Conservation (phyloP, 2,888 invertebrate genomes). For the Dasysyrphus tricinctus region DNA sequence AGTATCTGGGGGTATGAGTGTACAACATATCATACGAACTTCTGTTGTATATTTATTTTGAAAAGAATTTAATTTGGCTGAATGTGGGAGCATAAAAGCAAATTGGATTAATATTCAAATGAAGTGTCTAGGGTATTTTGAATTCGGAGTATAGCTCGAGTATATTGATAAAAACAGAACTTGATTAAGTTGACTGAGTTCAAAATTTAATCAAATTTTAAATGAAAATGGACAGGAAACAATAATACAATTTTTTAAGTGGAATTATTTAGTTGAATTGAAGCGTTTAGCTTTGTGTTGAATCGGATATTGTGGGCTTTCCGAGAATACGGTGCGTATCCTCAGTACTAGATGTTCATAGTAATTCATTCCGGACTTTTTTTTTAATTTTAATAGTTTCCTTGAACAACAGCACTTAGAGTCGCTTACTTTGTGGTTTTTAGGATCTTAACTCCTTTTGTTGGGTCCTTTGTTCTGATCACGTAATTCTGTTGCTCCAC, state of each 20-base stretch:
- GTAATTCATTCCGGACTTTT: too few species aligned
- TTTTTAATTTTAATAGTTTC: too few species aligned
- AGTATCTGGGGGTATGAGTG: neutral
- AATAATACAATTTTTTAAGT: neutral
- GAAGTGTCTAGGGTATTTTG: slow-evolving; percentile 7
- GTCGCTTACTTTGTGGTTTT: too few species aligned
- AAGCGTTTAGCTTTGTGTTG: too few species aligned
- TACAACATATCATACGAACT: neutral
- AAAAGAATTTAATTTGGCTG: slow-evolving; percentile 20
- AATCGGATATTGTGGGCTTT: too few species aligned
- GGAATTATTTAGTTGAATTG: neutral
- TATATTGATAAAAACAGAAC: neutral
- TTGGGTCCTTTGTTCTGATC: too few species aligned
- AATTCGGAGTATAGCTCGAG: neutral
- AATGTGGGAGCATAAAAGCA: slow-evolving; percentile 18
- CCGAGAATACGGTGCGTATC: too few species aligned
- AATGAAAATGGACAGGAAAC: neutral
- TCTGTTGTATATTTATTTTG: neutral
- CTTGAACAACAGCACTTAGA: too few species aligned
- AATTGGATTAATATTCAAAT: slow-evolving; percentile 53
- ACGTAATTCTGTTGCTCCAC: too few species aligned
- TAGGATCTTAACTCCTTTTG: too few species aligned
- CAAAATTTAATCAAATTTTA: slow-evolving; percentile 3
- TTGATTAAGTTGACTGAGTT: neutral
- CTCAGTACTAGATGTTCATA: too few species aligned